Evolutionary conservation across 2,888 invertebrate species (phyloP).

Genomic region (Chromoteleia sp.): DNA sequence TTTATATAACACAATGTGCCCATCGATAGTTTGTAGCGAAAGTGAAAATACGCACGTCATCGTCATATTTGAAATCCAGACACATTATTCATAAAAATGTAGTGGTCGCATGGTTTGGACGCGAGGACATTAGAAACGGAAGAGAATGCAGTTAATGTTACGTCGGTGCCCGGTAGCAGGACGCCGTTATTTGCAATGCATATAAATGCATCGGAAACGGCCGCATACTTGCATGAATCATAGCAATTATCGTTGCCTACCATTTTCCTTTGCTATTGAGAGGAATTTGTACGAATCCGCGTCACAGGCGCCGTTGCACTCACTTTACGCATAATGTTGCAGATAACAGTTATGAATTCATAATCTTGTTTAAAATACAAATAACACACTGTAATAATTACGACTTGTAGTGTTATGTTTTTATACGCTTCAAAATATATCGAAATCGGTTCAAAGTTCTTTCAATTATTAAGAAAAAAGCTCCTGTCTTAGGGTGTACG

Average conservation of each 20-base stretch:
- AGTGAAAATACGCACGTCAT: constrained; percentile 31
- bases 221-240: constrained; percentile 81
- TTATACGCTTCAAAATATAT: no score
- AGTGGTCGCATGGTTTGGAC: constrained; percentile 36
- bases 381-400: no score
- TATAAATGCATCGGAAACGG: constrained; percentile 79
- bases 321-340: constrained; percentile 21
- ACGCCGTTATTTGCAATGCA: constrained; percentile 77
- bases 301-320: constrained; percentile 28
- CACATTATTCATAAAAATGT: constrained; percentile 50
- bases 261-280: constrained; percentile 69
- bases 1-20: constrained; percentile 2
- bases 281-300: constrained; percentile 53
- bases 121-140: constrained; percentile 73
- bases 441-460: no score
- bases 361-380: no score
- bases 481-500: no score
- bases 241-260: constrained; percentile 80
- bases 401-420: no score
- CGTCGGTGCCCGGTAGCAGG: constrained; percentile 70
- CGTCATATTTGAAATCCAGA: constrained; percentile 32
- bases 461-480: no score
- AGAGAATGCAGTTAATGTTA: constrained; percentile 77
- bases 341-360: constrained; percentile 2
- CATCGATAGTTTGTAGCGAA: constrained; percentile 15